Conservation (phyloP, 1,140 invertebrate genomes). For the Chlorops oryzae region DNA sequence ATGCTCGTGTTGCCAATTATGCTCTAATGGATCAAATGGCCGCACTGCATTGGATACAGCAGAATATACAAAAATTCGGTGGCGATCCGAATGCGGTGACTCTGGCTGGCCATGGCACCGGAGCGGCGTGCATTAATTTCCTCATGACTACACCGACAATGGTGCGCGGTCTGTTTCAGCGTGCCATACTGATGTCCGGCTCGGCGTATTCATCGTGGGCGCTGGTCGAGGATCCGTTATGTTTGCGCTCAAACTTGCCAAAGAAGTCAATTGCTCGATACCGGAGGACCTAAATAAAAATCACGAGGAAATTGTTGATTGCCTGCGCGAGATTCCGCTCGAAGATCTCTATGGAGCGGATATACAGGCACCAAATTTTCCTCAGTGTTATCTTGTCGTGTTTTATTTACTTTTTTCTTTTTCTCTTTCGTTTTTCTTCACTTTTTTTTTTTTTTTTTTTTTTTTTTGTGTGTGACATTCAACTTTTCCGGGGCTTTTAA, state of each 20-base stretch:
- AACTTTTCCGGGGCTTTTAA: too few species aligned
- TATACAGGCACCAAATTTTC: conserved; percentile 75
- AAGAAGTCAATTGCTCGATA: conserved; percentile 78
- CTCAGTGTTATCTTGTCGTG: too few species aligned
- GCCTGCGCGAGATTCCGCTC: conserved; percentile 68
- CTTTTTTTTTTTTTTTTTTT: too few species aligned
- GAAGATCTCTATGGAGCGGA: conserved; percentile 72
- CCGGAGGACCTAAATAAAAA: conserved; percentile 70
- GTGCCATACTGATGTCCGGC: conserved; percentile 84
- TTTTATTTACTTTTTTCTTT: too few species aligned
- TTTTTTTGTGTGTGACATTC: too few species aligned
- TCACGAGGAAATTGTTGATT: conserved; percentile 75
- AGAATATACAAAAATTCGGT: conserved; percentile 85
- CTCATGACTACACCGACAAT: conserved; percentile 91
- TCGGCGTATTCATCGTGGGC: conserved; percentile 93
- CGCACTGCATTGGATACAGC: conserved; percentile 84
- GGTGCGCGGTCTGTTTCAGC: conserved; percentile 81
- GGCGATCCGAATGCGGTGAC: conserved; percentile 85
- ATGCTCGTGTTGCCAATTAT: conserved; percentile 83
- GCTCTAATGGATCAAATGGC: conserved; percentile 91
- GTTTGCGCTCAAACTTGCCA: conserved; percentile 77
- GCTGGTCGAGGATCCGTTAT: conserved; percentile 80
- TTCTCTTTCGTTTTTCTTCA: too few species aligned
- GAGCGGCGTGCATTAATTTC: conserved; percentile 91
- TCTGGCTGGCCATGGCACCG: conserved; percentile 86